Conservation (phyloP, 2,113 vertebrate species). For the Amia ocellicauda region DNA sequence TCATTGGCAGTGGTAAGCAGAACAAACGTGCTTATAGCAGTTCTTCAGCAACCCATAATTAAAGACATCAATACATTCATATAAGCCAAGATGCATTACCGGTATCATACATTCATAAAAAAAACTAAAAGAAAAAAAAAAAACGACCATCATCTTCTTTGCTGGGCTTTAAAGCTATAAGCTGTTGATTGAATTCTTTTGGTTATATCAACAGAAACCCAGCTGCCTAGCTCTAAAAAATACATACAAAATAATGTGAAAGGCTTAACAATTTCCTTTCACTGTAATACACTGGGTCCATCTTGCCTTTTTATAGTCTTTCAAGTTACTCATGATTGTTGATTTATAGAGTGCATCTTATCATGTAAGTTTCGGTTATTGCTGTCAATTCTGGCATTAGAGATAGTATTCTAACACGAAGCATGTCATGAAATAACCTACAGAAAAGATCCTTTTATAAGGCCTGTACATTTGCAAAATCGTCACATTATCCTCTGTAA, state of each 20-base stretch:
- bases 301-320: not conserved
- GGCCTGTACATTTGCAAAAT: no score
- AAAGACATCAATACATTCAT: not conserved
- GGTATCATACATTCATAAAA: not conserved
- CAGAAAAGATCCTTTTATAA: no score
- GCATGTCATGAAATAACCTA: no score
- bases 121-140: not conserved
- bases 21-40: conserved; percentile 3
- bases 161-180: not conserved
- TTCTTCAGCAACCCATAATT: conserved; percentile 1
- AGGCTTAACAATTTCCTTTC: not conserved
- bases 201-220: not conserved
- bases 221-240: not conserved
- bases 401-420: no score
- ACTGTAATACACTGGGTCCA: not conserved
- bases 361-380: no score
- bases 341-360: no score
- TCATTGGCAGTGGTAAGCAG: not conserved
- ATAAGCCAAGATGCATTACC: conserved; percentile 3
- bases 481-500: no score
- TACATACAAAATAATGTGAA: not conserved
- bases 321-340: not conserved
- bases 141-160: not conserved
- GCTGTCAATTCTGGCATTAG: no score
- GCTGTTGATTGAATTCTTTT: conserved; percentile 1